Evolutionary conservation across 1,140 invertebrate genomes (phyloP), one percentile per base, ranked within the genome.

Genomic region (Anagrus nilaparvatae): DNA sequence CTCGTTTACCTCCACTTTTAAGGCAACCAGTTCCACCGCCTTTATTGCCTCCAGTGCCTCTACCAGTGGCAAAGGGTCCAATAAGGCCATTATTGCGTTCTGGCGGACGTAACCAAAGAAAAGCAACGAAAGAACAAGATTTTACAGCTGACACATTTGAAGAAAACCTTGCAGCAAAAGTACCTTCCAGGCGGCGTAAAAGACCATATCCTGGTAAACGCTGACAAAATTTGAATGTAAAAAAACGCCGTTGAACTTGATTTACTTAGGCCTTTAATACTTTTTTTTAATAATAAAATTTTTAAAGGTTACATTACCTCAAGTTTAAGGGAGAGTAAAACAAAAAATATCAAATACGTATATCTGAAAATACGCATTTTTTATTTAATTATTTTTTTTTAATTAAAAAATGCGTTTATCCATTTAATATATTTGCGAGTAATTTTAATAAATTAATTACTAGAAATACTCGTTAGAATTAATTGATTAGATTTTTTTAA

Each of bases 61-160:
- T 58, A 40, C 45, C 49, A 31, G 46, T 42, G 0, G 36, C 46
- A 1, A 44, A 31, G 17, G 16, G 27, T 14, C 47, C 42, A n/a
- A n/a, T n/a, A n/a, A n/a, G n/a, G 2, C 39, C 47, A n/a, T 46
- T 46, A n/a, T 41, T 29, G 0, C 44, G 25, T 6, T 28, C n/a
- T 14, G 30, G 8, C 30, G 20, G 13, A 8, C 23, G 37, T 16
- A 14, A 24, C 3, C 16, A 9, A 6, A 6, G 12, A 27, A 44
- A 20, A n/a, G n/a, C n/a, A n/a, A n/a, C n/a, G 5, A 49, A 54
- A 6, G 59, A 62, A 4, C 56, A 56, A 17, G 60, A 63, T 18
- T 63, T 61, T n/a, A 61, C 60, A 0, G 46, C 47, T 1, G 60
- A 63, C 19, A 59, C 56, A 2, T 63, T 59, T 28, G 60, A 63